A percentile compares a stretch with the other conserved stretches of the same genome.
phyloP scores from a whole-genome alignment of 2,797 vertebrate genomes.

The Huso huso region DNA sequence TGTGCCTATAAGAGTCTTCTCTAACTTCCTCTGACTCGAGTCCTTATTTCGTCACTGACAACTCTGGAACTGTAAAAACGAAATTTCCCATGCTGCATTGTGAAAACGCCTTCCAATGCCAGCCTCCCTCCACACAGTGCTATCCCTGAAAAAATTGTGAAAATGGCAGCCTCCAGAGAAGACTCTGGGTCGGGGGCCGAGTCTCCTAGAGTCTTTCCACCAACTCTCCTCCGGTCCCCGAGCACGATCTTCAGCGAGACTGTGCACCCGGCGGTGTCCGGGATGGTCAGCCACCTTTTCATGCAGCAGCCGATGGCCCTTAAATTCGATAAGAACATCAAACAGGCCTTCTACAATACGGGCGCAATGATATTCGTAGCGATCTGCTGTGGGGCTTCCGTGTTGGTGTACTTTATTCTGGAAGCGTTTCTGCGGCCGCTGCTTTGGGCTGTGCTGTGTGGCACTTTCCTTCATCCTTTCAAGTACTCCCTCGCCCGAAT shows the following conservation, averaged over 20 bases:
- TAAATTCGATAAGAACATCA: conserved; percentile 90
- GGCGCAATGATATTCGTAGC: conserved; percentile 92
- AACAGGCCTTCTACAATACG: conserved; percentile 97
- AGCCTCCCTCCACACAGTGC: not conserved
- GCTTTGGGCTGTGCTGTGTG: conserved; percentile 92
- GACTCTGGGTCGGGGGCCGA: conserved; percentile 38
- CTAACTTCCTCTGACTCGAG: too few relatives aligned
- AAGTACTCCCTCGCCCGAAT: conserved; percentile 83
- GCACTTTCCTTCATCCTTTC: conserved; percentile 93
- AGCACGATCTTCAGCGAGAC: conserved; percentile 61
- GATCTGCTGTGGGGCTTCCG: conserved; percentile 83
- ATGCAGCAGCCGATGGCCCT: conserved; percentile 54
- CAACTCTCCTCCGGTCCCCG: conserved; percentile 25
- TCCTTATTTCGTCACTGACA: too few relatives aligned
- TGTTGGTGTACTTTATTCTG: conserved; percentile 90
- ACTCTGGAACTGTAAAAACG: conserved; percentile 20
- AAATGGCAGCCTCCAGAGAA: conserved; percentile 58
- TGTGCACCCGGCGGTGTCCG: conserved; percentile 53
- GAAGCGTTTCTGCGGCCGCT: conserved; percentile 93
- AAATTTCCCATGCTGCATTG: conserved; percentile 34
- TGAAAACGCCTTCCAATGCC: not conserved
- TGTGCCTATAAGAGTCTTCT: too few relatives aligned
- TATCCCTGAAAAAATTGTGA: conserved; percentile 9
- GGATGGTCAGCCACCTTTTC: conserved; percentile 57
- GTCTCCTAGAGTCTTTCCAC: conserved; percentile 17